Conservation (phyloP, 2,888 invertebrate genomes). For the Panzeria rudis region DNA sequence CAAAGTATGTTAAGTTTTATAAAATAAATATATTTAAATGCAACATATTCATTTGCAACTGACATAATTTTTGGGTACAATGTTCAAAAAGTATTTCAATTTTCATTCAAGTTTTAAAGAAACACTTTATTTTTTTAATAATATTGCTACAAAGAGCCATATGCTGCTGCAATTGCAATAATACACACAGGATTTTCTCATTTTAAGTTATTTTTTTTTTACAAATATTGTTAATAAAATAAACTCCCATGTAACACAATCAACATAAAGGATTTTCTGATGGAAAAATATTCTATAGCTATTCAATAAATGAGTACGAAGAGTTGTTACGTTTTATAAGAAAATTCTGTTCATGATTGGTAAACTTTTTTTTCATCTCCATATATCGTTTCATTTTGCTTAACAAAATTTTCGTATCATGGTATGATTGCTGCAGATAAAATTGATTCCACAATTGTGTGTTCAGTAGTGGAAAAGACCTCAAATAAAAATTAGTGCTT, state of each 20-base stretch:
- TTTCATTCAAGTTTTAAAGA: slow-evolving; percentile 54
- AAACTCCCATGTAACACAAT: slow-evolving; percentile 81
- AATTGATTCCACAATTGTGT: slow-evolving; percentile 36
- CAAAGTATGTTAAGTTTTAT: neutral
- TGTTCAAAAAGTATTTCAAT: slow-evolving; percentile 61
- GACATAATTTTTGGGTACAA: slow-evolving; percentile 60
- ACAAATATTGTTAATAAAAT: slow-evolving; percentile 80
- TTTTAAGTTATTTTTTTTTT: neutral
- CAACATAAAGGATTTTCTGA: slow-evolving; percentile 82
- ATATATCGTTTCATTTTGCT: slow-evolving; percentile 73
- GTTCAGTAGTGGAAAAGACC: slow-evolving; percentile 1
- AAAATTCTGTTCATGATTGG: slow-evolving; percentile 75
- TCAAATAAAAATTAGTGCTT: neutral
- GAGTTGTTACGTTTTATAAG: slow-evolving; percentile 57
- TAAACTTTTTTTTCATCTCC: slow-evolving; percentile 49
- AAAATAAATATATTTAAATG: slow-evolving; percentile 36
- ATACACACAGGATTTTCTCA: neutral
- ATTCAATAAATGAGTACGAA: slow-evolving; percentile 44
- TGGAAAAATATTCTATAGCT: slow-evolving; percentile 73
- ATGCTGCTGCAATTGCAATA: slow-evolving; percentile 44
- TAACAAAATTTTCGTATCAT: slow-evolving; percentile 77
- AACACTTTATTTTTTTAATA: slow-evolving; percentile 10
- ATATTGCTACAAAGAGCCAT: slow-evolving; percentile 44
- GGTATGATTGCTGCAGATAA: slow-evolving; percentile 72
- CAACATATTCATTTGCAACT: slow-evolving; percentile 45